These are phyloP conservation scores for Amphiprion ocellaris DNA, from an alignment of 2,113 vertebrate genomes.

Conservation along the genomic window DNA sequence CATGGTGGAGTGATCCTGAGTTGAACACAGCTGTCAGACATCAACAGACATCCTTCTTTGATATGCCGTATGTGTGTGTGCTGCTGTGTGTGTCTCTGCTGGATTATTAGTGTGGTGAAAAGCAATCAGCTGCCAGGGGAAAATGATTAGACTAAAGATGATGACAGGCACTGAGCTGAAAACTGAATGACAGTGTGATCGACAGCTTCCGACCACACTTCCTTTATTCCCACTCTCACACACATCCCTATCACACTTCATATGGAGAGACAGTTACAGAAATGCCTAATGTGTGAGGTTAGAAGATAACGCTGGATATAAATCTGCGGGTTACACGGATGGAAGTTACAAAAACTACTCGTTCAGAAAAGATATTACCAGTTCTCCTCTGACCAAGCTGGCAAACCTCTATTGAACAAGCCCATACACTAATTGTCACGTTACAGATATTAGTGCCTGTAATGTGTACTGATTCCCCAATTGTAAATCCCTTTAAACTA, in stretches of 20 bases:
- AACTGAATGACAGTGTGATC: slow-evolving; percentile 50
- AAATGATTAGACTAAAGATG: slow-evolving; percentile 69
- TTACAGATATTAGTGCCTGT: no score
- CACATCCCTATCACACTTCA: background rate
- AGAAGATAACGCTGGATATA: background rate
- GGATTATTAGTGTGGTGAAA: slow-evolving; percentile 67
- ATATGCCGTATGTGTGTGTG: slow-evolving; percentile 34
- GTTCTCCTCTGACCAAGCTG: no score
- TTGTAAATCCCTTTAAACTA: no score
- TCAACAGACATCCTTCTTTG: slow-evolving; percentile 65
- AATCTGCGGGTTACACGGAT: background rate
- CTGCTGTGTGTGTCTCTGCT: slow-evolving; percentile 16
- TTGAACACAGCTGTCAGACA: slow-evolving; percentile 74
- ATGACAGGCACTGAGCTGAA: slow-evolving; percentile 65
- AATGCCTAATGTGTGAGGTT: background rate
- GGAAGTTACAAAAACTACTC: background rate
- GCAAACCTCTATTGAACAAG: no score
- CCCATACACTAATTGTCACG: no score
- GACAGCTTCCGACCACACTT: slow-evolving; percentile 2
- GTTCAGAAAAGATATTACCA: no score
- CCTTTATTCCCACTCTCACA: slow-evolving; percentile 14
- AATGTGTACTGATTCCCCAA: no score
- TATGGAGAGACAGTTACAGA: background rate
- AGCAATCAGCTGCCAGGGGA: slow-evolving; percentile 68
- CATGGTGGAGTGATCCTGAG: slow-evolving; percentile 59